phyloP scores from a whole-genome alignment of 1,140 invertebrate genomes.

The Nylanderia fulva region DNA sequence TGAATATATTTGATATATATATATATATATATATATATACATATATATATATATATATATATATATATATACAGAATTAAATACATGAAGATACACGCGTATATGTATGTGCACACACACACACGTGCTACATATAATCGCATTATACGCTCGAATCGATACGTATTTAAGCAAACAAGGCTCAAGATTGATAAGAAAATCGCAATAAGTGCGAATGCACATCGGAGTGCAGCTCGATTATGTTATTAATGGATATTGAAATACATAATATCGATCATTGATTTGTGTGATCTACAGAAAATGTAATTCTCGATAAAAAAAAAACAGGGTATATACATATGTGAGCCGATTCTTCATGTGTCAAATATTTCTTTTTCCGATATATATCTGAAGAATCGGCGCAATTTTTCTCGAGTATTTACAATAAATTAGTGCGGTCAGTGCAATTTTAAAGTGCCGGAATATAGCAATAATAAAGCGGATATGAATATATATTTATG shows the following conservation, averaged over 20 bases:
- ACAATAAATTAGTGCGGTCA: not conserved
- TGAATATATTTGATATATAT: too few species aligned
- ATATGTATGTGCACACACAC: not conserved
- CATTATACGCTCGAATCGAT: not conserved
- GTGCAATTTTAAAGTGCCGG: not conserved
- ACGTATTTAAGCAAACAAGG: not conserved
- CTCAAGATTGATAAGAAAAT: not conserved
- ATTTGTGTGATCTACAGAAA: not conserved
- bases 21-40: too few species aligned
- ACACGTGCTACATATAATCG: not conserved
- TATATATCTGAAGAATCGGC: not conserved
- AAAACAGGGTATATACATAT: not conserved
- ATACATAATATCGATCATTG: not conserved
- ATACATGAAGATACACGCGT: not conserved
- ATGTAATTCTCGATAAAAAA: not conserved
- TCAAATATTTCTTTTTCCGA: not conserved
- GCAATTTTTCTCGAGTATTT: conserved; percentile 6
- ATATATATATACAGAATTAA: conserved; percentile 16
- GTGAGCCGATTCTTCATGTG: not conserved
- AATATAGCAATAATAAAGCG: not conserved
- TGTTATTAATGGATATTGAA: not conserved
- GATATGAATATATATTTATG: not conserved
- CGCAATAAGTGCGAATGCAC: not conserved
- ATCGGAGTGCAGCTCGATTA: not conserved
- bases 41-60: not conserved